Evolutionary conservation across 2,797 vertebrate species (phyloP).

Genomic region (Coregonus ussuriensis): DNA sequence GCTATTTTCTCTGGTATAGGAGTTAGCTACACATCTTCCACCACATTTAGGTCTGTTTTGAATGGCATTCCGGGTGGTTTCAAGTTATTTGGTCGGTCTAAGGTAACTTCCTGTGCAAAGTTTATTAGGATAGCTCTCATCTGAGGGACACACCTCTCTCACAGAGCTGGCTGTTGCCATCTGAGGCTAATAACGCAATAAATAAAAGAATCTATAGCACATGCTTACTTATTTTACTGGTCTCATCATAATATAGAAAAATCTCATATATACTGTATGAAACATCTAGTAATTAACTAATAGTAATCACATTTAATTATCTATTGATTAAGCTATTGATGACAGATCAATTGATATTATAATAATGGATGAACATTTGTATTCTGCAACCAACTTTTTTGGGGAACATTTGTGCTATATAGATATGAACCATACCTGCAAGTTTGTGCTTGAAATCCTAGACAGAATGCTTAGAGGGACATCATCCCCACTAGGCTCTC

Average conservation of each 20-base stretch:
- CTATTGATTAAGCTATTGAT: conserved; percentile 50
- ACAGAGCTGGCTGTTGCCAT: conserved; percentile 69
- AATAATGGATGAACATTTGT: conserved; percentile 48
- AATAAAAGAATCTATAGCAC: conserved; percentile 75
- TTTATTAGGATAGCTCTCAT: conserved; percentile 58
- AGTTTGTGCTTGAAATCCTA: conserved; percentile 51
- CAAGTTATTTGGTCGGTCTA: conserved; percentile 77
- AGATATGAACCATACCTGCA: conserved; percentile 51
- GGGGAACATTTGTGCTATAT: conserved; percentile 51
- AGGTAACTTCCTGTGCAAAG: conserved; percentile 71
- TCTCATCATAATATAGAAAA: conserved; percentile 26
- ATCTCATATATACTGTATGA: conserved; percentile 25
- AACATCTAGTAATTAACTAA: conserved; percentile 56
- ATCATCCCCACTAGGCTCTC: conserved; percentile 32
- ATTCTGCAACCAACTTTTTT: conserved; percentile 44
- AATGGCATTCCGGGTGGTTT: conserved; percentile 76
- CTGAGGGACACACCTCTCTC: conserved; percentile 59
- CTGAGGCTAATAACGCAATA: conserved; percentile 71
- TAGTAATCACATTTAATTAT: conserved; percentile 21
- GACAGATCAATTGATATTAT: conserved; percentile 46
- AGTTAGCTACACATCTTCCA: conserved; percentile 38
- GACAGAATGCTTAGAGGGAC: background rate
- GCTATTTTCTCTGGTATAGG: conserved; percentile 18
- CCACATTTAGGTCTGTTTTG: conserved; percentile 67
- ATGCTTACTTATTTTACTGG: conserved; percentile 74